These are phyloP conservation scores for Antennarius striatus DNA, from an alignment of 2,113 vertebrate species.

Conservation along the genomic window DNA sequence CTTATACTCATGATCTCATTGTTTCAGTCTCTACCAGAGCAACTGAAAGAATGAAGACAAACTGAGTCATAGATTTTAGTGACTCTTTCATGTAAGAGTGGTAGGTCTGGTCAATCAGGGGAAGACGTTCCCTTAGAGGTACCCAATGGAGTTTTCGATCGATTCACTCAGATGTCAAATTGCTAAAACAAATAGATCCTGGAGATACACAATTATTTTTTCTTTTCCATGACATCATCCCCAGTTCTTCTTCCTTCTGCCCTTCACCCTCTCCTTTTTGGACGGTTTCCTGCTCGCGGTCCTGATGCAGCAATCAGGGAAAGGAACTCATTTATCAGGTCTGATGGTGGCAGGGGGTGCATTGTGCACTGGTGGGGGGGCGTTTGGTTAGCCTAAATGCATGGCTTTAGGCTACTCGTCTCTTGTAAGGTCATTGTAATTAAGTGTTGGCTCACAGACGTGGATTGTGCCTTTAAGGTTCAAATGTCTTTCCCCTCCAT, in stretches of 20 bases:
- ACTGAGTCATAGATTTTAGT: too few species aligned
- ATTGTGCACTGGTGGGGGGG: slow-evolving; percentile 47
- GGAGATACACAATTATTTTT: not conserved
- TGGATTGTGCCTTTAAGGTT: slow-evolving; percentile 74
- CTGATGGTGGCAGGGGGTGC: slow-evolving; percentile 60
- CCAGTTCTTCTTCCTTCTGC: not conserved
- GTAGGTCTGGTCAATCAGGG: too few species aligned
- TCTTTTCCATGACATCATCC: slow-evolving; percentile 6
- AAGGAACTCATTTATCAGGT: slow-evolving; percentile 63
- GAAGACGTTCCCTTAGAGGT: too few species aligned
- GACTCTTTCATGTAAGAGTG: too few species aligned
- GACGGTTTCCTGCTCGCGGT: slow-evolving; percentile 26
- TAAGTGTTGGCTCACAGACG: slow-evolving; percentile 70
- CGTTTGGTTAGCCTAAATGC: slow-evolving; percentile 49
- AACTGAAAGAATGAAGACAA: too few species aligned
- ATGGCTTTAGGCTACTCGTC: slow-evolving; percentile 66
- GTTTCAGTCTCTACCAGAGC: too few species aligned
- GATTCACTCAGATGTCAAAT: too few species aligned
- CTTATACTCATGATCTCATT: too few species aligned
- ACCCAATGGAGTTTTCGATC: too few species aligned
- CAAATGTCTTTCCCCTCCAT: slow-evolving; percentile 68
- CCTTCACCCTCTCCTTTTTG: slow-evolving; percentile 1
- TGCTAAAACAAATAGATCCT: not conserved
- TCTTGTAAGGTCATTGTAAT: slow-evolving; percentile 78
- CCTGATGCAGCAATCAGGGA: slow-evolving; percentile 69